Conservation (phyloP, 2,113 vertebrate species). For the Pogona vitticeps region DNA sequence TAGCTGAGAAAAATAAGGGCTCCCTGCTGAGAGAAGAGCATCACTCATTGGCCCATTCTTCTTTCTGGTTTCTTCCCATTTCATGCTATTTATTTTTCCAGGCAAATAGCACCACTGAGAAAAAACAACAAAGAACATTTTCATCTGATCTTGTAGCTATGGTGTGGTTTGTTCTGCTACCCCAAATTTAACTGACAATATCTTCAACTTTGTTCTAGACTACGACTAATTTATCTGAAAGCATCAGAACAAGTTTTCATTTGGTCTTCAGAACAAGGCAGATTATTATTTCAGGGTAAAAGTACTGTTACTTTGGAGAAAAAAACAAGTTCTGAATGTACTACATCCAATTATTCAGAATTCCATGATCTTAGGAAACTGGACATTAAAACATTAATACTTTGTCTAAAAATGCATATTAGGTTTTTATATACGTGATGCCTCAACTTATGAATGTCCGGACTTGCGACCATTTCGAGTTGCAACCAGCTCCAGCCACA, state of each 20-base stretch:
- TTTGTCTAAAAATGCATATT: background rate
- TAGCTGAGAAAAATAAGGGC: background rate
- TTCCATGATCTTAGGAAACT: background rate
- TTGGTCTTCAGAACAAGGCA: conserved; percentile 5
- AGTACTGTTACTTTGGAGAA: background rate
- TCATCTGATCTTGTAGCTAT: conserved; percentile 14
- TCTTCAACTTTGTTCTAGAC: background rate
- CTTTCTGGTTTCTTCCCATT: background rate
- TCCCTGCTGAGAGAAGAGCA: background rate
- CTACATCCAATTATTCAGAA: background rate
- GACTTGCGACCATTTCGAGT: too few species aligned
- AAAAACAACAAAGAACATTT: background rate
- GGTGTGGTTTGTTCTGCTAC: background rate
- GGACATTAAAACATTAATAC: background rate
- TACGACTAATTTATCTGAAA: background rate
- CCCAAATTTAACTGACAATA: conserved; percentile 10
- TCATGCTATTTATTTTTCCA: background rate
- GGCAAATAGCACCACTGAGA: background rate
- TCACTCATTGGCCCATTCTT: background rate
- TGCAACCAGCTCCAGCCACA: too few species aligned
- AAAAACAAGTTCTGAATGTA: background rate
- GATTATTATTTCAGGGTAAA: background rate
- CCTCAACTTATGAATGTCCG: too few species aligned
- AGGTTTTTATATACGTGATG: background rate
- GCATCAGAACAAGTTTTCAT: background rate